phyloP scores from a whole-genome alignment of 2,888 invertebrate genomes.

The Drosophila percnosoma region DNA sequence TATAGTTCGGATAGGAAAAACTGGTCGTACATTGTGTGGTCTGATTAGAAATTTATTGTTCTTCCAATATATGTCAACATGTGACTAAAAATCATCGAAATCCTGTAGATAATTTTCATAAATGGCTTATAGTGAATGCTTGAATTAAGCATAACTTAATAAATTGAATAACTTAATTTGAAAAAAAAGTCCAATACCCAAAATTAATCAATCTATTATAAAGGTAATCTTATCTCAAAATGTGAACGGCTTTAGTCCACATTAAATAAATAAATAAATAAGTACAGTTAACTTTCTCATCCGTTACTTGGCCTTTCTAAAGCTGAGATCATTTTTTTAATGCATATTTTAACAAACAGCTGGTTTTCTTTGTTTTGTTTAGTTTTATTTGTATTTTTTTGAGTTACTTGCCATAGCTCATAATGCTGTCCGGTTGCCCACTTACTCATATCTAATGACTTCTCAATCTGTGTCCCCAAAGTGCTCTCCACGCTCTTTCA shows the following conservation, averaged over 20 bases:
- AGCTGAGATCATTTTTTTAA: neutral
- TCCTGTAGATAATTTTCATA: rapidly evolving
- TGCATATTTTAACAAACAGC: conserved; percentile 6
- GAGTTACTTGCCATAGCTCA: conserved; percentile 58
- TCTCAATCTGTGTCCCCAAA: conserved; percentile 80
- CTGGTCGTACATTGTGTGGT: neutral
- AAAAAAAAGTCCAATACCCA: neutral
- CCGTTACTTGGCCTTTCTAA: neutral
- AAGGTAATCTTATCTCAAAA: neutral
- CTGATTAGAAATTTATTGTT: neutral
- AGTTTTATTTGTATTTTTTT: neutral
- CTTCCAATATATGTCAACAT: neutral
- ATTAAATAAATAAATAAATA: neutral
- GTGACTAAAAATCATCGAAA: neutral
- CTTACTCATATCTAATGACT: conserved; percentile 75
- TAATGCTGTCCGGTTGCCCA: conserved; percentile 61
- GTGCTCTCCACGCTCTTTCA: conserved; percentile 45
- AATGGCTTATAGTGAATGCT: neutral
- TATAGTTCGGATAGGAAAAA: neutral
- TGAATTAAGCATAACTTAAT: neutral
- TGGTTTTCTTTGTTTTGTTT: conserved; percentile 1
- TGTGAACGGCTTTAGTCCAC: neutral
- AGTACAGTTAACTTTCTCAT: neutral
- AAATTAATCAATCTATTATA: neutral
- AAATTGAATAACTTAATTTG: rapidly evolving